Evolutionary conservation across 2,113 vertebrate genomes (phyloP).

Genomic region (Thalassarche chlororhynchos): DNA sequence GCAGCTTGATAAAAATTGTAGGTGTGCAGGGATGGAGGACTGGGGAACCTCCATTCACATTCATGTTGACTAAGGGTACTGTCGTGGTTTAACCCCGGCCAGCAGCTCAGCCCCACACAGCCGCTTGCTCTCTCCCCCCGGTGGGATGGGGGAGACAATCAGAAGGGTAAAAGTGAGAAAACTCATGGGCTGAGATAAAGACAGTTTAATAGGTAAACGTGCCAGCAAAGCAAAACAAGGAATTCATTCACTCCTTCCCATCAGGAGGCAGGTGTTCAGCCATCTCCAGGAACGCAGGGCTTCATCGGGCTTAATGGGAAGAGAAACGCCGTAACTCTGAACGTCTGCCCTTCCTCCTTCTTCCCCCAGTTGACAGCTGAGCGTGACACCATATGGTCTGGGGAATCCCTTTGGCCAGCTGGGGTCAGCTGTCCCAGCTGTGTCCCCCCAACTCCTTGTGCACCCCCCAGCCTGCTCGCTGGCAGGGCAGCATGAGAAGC

Average conservation of each 20-base stretch:
- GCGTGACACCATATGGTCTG: accelerated
- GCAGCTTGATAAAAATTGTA: background rate
- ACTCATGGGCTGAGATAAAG: background rate
- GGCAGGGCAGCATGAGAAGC: background rate
- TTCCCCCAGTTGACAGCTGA: background rate
- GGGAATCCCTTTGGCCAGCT: too few relatives aligned
- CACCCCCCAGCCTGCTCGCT: accelerated
- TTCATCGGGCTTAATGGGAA: background rate
- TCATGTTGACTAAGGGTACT: background rate
- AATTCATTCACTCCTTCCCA: background rate
- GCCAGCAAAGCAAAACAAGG: background rate
- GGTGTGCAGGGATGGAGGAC: background rate
- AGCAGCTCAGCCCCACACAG: background rate
- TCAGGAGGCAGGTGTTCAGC: background rate
- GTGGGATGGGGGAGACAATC: background rate
- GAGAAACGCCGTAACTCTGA: background rate
- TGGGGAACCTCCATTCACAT: background rate
- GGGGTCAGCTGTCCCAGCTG: accelerated
- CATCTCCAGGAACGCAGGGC: background rate
- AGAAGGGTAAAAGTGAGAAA: background rate
- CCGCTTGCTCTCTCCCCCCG: accelerated
- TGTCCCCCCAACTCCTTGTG: background rate
- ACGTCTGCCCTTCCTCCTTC: background rate
- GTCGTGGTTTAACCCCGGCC: background rate
- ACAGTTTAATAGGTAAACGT: background rate